Evolutionary conservation across 2,888 invertebrate genomes (phyloP).

Genomic region (Exocentrus adspersus): DNA sequence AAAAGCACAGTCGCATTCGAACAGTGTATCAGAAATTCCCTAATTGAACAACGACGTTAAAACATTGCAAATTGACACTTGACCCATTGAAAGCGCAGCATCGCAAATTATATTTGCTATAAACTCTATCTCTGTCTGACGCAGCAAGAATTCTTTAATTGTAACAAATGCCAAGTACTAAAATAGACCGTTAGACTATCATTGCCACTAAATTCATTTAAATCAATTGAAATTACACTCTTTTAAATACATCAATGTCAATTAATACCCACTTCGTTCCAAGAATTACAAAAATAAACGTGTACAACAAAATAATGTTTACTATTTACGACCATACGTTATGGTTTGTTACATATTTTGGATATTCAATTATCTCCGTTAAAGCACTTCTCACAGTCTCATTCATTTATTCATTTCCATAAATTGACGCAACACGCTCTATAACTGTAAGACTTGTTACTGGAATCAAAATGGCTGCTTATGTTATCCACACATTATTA

Average conservation of each 20-base stretch:
- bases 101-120: constrained; percentile 58
- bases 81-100: constrained; percentile 57
- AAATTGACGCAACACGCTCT: too few relatives aligned
- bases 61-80: constrained; percentile 60
- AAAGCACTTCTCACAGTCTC: too few relatives aligned
- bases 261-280: constrained; percentile 38
- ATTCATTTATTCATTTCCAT: too few relatives aligned
- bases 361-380: too few relatives aligned
- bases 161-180: constrained; percentile 51
- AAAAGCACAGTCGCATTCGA: constrained; percentile 13
- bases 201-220: constrained; percentile 53
- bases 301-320: not conserved
- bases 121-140: constrained; percentile 43
- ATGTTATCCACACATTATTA: too few relatives aligned
- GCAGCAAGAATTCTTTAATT: constrained; percentile 54
- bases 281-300: constrained; percentile 22
- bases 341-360: too few relatives aligned
- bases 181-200: constrained; percentile 48
- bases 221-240: constrained; percentile 57
- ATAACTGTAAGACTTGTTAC: too few relatives aligned
- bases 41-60: constrained; percentile 57
- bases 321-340: too few relatives aligned
- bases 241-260: constrained; percentile 53
- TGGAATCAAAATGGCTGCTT: too few relatives aligned
- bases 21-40: constrained; percentile 36